phyloP scores from a whole-genome alignment of 2,113 vertebrate species.

The Turdus rufiventris region DNA sequence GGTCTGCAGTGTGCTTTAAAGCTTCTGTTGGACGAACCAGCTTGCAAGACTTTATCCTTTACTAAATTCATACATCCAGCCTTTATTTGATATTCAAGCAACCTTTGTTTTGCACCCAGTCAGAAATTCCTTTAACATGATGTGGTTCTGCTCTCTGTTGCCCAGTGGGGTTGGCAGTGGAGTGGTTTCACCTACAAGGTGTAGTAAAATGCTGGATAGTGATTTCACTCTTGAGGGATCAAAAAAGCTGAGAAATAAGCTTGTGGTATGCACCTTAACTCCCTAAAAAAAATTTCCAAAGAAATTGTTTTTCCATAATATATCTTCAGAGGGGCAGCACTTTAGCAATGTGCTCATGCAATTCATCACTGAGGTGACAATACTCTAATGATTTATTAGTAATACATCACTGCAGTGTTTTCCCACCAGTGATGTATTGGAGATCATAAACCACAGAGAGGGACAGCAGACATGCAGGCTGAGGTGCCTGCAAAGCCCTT shows the following conservation, averaged over 20 bases:
- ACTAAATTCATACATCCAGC: background rate
- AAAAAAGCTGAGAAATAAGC: background rate
- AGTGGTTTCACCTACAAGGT: background rate
- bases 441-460: background rate
- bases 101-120: background rate
- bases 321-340: background rate
- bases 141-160: background rate
- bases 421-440: background rate
- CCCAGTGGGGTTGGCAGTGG: background rate
- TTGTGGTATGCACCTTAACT: background rate
- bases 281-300: background rate
- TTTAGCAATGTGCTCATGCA: background rate
- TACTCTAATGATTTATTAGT: slow-evolving; percentile 7
- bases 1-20: background rate
- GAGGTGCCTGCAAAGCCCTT: background rate
- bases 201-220: background rate
- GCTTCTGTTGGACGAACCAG: background rate
- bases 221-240: background rate
- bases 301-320: background rate
- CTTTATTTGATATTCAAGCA: background rate
- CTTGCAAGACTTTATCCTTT: background rate
- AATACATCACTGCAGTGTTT: slow-evolving; percentile 20
- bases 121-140: background rate
- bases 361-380: slow-evolving; percentile 9
- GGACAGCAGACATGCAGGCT: background rate